Percentiles rank a stretch among this genome's conserved stretches.
Evolutionary conservation across 2,113 vertebrate genomes (phyloP).

Genomic region (Benitochromis conjunctus): DNA sequence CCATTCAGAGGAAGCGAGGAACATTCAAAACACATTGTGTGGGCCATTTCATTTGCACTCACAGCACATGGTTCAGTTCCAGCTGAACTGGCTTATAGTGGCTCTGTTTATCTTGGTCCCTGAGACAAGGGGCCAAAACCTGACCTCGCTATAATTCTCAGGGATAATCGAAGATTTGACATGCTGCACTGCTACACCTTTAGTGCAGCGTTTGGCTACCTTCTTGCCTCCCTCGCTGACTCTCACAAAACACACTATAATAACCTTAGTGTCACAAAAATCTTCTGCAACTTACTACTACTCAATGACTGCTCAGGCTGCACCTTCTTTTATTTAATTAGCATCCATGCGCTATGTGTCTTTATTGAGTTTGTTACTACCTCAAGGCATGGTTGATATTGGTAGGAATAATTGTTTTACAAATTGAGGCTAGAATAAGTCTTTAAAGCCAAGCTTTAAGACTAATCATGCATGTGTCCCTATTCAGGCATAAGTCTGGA

Average conservation of each 20-base stretch:
- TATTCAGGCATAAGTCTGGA: conserved; percentile 29
- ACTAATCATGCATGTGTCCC: conserved; percentile 35
- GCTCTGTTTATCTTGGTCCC: conserved; percentile 38
- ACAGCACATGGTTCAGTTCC: conserved; percentile 52
- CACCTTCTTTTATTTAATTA: conserved; percentile 3
- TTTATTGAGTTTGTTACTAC: conserved; percentile 18
- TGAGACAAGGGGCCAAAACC: conserved; percentile 14
- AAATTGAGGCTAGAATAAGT: conserved; percentile 33
- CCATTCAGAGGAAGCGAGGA: conserved; percentile 36
- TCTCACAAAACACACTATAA: conserved; percentile 21
- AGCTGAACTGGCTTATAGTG: conserved; percentile 44
- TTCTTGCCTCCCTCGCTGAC: background rate
- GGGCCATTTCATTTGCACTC: conserved; percentile 53
- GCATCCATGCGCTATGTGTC: conserved; percentile 1
- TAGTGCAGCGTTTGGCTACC: background rate
- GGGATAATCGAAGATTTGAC: conserved; percentile 58
- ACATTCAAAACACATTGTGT: conserved; percentile 59
- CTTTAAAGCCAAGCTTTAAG: conserved; percentile 38
- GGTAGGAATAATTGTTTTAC: conserved; percentile 55
- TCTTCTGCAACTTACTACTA: background rate
- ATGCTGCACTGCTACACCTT: conserved; percentile 40
- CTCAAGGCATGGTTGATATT: conserved; percentile 29
- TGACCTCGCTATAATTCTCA: conserved; percentile 41
- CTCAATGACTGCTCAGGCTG: conserved; percentile 20
- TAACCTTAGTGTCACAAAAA: conserved; percentile 38